Evolutionary conservation across 2,888 invertebrate genomes (phyloP), one percentile per base, ranked within the genome.

Genomic region (Sinhomidia bicolor): DNA sequence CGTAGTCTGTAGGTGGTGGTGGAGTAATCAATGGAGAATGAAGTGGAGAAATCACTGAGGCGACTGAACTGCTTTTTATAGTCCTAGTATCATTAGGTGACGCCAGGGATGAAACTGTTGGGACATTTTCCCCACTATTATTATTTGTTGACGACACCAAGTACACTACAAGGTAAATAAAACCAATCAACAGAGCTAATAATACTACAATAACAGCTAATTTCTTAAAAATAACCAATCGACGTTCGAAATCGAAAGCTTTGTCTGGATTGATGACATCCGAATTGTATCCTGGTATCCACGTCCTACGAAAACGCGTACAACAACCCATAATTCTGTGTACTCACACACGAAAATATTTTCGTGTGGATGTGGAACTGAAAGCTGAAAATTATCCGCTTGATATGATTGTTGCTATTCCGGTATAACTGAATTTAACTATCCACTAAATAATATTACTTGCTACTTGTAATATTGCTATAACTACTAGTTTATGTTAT

Each of bases 241-340:
- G 57, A 1, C 86, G 68, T n/a, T 86, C 68, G 23, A 26, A 60
- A 32, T 86, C 54, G 26, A 86, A 86, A 0, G 57, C 57, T n/a
- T 86, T 86, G 29, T 86, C 74, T 4, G 86, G 86, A 47, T 86
- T 74, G 20, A 86, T 86, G 0, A 57, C 44, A n/a, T 85, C 85
- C 0, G 65, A 0, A n/a, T 32, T 57, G 41, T 57, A 60, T 0
- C 74, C 80, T 6, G 86, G 86, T 26, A 54, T 23, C 80, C 86
- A 86, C 4, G 80, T 81, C 23, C 54, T 41, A n/a, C 47, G 71
- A 47, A 86, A 86, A 36, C 54, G 17, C 12, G 71, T 80, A 26
- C 71, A 80, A 23, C 54, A 86, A 2, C 86, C 86, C 86, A 86
- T 86, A 7, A 0, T 60, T 12, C 23, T 26, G n/a, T 17, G 9